phyloP scores from a whole-genome alignment of 2,113 vertebrate genomes.

The Bostrychus sinensis region DNA sequence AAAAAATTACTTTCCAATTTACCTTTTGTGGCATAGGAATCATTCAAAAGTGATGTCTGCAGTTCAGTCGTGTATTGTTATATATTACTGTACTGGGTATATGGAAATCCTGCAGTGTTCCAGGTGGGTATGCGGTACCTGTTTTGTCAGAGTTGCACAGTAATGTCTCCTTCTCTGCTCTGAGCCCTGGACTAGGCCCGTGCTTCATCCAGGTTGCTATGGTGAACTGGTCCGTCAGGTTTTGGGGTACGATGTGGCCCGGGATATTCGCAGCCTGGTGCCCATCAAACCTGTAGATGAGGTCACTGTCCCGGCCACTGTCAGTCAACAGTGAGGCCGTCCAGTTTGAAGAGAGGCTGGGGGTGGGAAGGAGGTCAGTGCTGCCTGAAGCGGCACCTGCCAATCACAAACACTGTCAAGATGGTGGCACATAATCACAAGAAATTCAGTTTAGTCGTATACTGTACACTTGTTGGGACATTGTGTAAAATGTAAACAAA shows the following conservation, averaged over 20 bases:
- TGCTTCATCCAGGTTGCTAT: slow-evolving; percentile 98
- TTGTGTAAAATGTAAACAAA: too few species aligned
- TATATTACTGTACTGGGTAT: too few species aligned
- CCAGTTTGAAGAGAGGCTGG: slow-evolving; percentile 89
- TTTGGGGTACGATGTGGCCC: slow-evolving; percentile 91
- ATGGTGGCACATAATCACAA: not conserved
- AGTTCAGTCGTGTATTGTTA: too few species aligned
- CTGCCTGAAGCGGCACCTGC: slow-evolving; percentile 93
- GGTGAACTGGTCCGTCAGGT: slow-evolving; percentile 96
- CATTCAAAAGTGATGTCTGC: too few species aligned
- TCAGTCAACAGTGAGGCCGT: slow-evolving; percentile 89
- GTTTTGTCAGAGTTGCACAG: slow-evolving; percentile 98
- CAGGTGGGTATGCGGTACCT: too few species aligned
- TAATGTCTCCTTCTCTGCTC: slow-evolving; percentile 96
- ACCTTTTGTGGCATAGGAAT: too few species aligned
- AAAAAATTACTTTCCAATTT: too few species aligned
- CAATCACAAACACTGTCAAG: slow-evolving; percentile 28
- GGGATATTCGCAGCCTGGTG: slow-evolving; percentile 94
- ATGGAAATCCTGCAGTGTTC: too few species aligned
- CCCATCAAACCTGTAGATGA: slow-evolving; percentile 95
- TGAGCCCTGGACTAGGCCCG: slow-evolving; percentile 89
- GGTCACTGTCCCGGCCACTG: slow-evolving; percentile 85
- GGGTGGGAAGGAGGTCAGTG: slow-evolving; percentile 92
- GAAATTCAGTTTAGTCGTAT: not conserved
- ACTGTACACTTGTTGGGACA: too few species aligned